Percentiles rank a stretch among this genome's conserved stretches.
These are phyloP conservation scores for Ciconia nigra DNA, from an alignment of 2,797 vertebrate genomes.

Conservation along the genomic window DNA sequence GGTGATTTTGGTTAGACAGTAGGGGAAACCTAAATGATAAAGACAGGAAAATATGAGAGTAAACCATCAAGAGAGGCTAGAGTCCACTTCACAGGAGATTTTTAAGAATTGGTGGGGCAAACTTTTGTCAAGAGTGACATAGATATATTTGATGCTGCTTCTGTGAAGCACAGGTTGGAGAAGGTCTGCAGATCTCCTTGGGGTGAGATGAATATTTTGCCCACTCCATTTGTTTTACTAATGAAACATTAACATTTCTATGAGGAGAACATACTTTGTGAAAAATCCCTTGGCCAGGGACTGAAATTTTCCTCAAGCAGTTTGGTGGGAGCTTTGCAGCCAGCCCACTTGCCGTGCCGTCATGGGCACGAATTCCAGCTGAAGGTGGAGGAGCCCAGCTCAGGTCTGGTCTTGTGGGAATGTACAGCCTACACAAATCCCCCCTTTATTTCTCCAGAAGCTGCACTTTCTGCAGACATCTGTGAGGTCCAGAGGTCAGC, in stretches of 20 bases:
- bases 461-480: not conserved
- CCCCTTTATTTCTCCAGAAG: not conserved
- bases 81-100: not conserved
- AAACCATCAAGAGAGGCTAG: not conserved
- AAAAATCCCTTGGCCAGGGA: not conserved
- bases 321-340: not conserved
- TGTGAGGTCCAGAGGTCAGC: not conserved
- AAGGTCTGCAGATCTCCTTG: not conserved
- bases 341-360: fast-evolving
- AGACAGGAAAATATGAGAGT: not conserved
- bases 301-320: fast-evolving
- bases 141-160: not conserved
- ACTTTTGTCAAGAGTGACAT: not conserved
- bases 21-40: not conserved
- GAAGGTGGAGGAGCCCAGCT: not conserved
- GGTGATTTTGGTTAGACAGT: not conserved
- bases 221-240: not conserved
- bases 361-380: not conserved
- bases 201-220: not conserved
- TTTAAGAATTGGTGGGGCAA: not conserved
- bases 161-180: not conserved
- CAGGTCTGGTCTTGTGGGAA: not conserved
- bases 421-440: not conserved
- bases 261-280: not conserved
- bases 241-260: not conserved